Percentiles rank a stretch among this genome's conserved stretches.
These are phyloP conservation scores for Drosophila mojavensis DNA, from an alignment of 1,140 invertebrate genomes.

Conservation along the genomic window DNA sequence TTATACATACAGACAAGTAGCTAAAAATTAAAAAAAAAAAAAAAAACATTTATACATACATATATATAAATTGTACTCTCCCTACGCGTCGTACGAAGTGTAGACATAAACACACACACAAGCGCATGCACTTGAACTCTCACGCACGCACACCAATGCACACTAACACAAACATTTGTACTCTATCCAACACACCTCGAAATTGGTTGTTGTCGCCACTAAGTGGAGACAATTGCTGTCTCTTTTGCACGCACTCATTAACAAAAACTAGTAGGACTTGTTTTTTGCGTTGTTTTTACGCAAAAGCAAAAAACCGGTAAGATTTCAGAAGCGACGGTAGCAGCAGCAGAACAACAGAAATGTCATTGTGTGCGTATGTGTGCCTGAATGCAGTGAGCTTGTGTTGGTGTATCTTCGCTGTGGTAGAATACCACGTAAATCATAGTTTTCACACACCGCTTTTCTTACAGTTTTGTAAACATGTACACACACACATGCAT, in stretches of 20 bases:
- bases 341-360: conserved; percentile 26
- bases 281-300: conserved; percentile 67
- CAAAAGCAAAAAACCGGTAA: conserved; percentile 72
- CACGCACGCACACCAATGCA: conserved; percentile 45
- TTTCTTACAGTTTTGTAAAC: conserved; percentile 81
- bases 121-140: conserved; percentile 59
- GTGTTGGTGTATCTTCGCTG: conserved; percentile 20
- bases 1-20: conserved; percentile 29
- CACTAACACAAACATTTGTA: conserved; percentile 13
- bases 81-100: conserved; percentile 32
- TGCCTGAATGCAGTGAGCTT: not conserved
- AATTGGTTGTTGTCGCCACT: conserved; percentile 66
- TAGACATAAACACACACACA: conserved; percentile 58
- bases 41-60: conserved; percentile 18
- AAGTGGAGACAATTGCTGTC: conserved; percentile 53
- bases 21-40: conserved; percentile 39
- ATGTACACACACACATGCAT: conserved; percentile 19
- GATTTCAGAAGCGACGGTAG: conserved; percentile 56
- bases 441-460: conserved; percentile 79
- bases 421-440: conserved; percentile 60
- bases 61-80: conserved; percentile 36
- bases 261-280: conserved; percentile 75
- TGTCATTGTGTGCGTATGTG: conserved; percentile 24
- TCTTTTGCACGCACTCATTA: conserved; percentile 28
- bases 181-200: conserved; percentile 64